Conservation (phyloP, 2,888 invertebrate genomes). For the Galerucella nymphaeae region DNA sequence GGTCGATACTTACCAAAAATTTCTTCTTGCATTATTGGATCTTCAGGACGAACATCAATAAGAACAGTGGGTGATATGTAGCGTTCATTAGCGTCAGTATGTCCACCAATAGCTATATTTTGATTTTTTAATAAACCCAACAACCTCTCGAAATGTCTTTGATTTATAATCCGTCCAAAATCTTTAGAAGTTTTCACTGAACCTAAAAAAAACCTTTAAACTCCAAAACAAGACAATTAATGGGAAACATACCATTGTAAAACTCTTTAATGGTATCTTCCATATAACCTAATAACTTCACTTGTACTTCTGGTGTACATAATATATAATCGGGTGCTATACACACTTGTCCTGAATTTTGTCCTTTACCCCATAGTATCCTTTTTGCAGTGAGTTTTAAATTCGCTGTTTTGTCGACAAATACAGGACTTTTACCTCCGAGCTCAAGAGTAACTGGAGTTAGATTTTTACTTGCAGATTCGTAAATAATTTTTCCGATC, state of each 20-base stretch:
- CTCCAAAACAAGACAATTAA: not conserved
- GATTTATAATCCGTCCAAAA: constrained; percentile 83
- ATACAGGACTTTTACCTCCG: constrained; percentile 87
- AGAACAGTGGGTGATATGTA: constrained; percentile 90
- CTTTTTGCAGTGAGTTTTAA: constrained; percentile 82
- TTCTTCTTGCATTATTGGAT: constrained; percentile 90
- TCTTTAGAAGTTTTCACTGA: constrained; percentile 71
- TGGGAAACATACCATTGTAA: constrained; percentile 77
- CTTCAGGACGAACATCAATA: constrained; percentile 77
- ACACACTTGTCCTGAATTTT: constrained; percentile 95
- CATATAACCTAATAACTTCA: constrained; percentile 64
- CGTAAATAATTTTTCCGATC: constrained; percentile 90
- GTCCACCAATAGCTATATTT: constrained; percentile 82
- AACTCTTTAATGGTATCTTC: constrained; percentile 80
- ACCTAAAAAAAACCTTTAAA: constrained; percentile 28
- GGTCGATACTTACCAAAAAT: constrained; percentile 76
- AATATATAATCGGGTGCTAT: constrained; percentile 96
- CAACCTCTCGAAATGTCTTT: constrained; percentile 70
- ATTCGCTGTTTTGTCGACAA: constrained; percentile 86
- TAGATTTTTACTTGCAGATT: constrained; percentile 86
- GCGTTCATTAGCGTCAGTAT: constrained; percentile 77
- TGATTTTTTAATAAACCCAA: constrained; percentile 74
- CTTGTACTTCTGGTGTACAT: constrained; percentile 82
- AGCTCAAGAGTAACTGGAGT: constrained; percentile 82
- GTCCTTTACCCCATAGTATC: constrained; percentile 94